Conservation (phyloP, 2,113 vertebrate genomes). For the Xenopus borealis region DNA sequence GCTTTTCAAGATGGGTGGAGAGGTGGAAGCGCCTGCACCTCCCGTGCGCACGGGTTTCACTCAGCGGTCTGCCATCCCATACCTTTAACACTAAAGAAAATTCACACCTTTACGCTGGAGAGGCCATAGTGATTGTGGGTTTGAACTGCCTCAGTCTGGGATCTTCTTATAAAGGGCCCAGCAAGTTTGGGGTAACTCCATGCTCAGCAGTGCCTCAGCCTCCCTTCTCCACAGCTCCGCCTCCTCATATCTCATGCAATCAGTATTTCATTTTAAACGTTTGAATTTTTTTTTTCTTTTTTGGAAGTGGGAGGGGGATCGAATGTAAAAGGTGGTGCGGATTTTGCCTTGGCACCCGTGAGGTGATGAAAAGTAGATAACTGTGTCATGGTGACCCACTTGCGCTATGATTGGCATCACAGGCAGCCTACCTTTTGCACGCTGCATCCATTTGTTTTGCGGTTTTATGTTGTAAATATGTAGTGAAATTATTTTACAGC, state of each 20-base stretch:
- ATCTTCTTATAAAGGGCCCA: not conserved
- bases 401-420: not conserved
- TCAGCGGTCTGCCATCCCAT: not conserved
- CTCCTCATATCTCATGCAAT: slow-evolving; percentile 67
- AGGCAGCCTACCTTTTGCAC: slow-evolving; percentile 4
- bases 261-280: slow-evolving; percentile 75
- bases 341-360: slow-evolving; percentile 55
- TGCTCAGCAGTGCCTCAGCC: slow-evolving; percentile 56
- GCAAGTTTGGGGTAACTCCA: too few species aligned
- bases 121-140: not conserved
- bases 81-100: slow-evolving; percentile 30
- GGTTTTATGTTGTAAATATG: slow-evolving; percentile 36
- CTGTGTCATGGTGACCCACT: not conserved
- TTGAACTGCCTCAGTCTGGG: slow-evolving; percentile 10
- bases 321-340: slow-evolving; percentile 74
- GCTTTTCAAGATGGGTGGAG: slow-evolving; percentile 12
- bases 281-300: slow-evolving; percentile 14
- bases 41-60: slow-evolving; percentile 25
- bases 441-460: not conserved
- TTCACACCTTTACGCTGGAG: slow-evolving; percentile 13
- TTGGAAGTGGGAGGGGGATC: slow-evolving; percentile 62
- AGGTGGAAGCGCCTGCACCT: slow-evolving; percentile 30
- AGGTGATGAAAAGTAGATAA: not conserved
- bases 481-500: not conserved
- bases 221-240: slow-evolving; percentile 57